Percentiles rank a stretch among this genome's conserved stretches.
Evolutionary conservation across 2,888 invertebrate genomes (phyloP).

Genomic region (Zygothrica quintamaculata): DNA sequence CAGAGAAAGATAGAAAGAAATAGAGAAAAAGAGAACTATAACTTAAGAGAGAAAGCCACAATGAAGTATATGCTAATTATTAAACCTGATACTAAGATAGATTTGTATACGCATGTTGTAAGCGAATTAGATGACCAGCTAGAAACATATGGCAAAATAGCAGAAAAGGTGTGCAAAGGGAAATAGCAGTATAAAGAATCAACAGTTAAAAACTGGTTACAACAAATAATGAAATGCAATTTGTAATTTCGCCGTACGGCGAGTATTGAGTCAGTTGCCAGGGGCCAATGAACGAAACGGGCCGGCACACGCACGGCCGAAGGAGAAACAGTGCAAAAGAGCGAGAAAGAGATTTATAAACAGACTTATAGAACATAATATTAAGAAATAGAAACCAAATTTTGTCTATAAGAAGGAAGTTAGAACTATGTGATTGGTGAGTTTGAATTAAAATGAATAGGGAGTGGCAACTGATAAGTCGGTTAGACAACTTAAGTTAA

Average conservation of each 20-base stretch:
- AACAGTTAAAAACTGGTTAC: conserved; percentile 31
- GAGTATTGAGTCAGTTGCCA: conserved; percentile 28
- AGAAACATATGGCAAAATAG: neutral
- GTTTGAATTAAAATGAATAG: neutral
- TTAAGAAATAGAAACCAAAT: conserved; percentile 24
- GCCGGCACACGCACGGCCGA: conserved; percentile 22
- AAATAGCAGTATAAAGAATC: neutral
- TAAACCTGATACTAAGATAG: conserved; percentile 15
- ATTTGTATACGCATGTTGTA: conserved; percentile 3
- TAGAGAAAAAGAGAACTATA: neutral
- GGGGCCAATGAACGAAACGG: conserved; percentile 33
- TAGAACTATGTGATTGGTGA: too few species aligned
- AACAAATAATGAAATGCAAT: conserved; percentile 52
- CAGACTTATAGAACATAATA: conserved; percentile 44
- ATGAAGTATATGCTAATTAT: conserved; percentile 9
- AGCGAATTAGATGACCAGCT: neutral
- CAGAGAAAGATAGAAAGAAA: conserved; percentile 3
- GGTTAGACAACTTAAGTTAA: conserved; percentile 39
- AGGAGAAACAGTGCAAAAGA: neutral
- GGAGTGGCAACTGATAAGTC: conserved; percentile 31
- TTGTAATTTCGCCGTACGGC: conserved; percentile 14
- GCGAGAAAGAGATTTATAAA: neutral
- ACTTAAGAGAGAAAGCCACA: neutral
- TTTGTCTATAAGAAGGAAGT: too few species aligned
- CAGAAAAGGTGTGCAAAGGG: too few species aligned